A percentile compares a stretch with the other conserved stretches of the same genome.
Evolutionary conservation across 1,140 invertebrate genomes (phyloP).

Genomic region (Diplogasteroides magnus): DNA sequence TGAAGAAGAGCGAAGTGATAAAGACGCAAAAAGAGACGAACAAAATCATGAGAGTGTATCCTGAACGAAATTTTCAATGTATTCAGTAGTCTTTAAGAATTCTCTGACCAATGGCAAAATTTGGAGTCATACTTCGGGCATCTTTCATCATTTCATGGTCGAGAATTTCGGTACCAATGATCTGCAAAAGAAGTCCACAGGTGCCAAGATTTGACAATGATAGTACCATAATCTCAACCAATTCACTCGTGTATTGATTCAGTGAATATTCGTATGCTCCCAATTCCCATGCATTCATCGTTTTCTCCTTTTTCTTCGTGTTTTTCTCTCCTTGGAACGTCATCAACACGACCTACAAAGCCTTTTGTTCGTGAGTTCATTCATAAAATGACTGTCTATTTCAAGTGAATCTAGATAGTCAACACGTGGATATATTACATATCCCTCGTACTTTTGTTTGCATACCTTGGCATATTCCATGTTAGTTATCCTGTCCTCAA

Average conservation of each 20-base stretch:
- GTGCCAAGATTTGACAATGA: background rate
- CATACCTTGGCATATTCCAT: slow-evolving; percentile 42
- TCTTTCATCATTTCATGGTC: slow-evolving; percentile 49
- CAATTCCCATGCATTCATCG: slow-evolving; percentile 39
- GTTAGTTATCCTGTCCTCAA: slow-evolving; percentile 39
- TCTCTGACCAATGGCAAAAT: slow-evolving; percentile 41
- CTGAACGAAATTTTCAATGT: slow-evolving; percentile 6
- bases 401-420: background rate
- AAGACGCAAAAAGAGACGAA: slow-evolving; percentile 39
- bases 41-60: slow-evolving; percentile 38
- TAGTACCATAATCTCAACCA: background rate
- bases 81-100: background rate
- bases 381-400: slow-evolving; percentile 7
- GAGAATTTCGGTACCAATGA: slow-evolving; percentile 45
- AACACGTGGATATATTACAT: background rate
- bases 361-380: background rate
- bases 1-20: slow-evolving; percentile 28
- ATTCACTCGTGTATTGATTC: no score
- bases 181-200: slow-evolving; percentile 7
- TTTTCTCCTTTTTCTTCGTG: slow-evolving; percentile 13
- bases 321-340: slow-evolving; percentile 44
- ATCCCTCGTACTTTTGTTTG: background rate
- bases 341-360: slow-evolving; percentile 36
- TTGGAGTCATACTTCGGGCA: slow-evolving; percentile 43
- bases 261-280: slow-evolving; percentile 31